Percentiles rank a stretch among this genome's conserved stretches.
Conservation (phyloP, 2,888 invertebrate species). For the Quadroppia sp. region DNA sequence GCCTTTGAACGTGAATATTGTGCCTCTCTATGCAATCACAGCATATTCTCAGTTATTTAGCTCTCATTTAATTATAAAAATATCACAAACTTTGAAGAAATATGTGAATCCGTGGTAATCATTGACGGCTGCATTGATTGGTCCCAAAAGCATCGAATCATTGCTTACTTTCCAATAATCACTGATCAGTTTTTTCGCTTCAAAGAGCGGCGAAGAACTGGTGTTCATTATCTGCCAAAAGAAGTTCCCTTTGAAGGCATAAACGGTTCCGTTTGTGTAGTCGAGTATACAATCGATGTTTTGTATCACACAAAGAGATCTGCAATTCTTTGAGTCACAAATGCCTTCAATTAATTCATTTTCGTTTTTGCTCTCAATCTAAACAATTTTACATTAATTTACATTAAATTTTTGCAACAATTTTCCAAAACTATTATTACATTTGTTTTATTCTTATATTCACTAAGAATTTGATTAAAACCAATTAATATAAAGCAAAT, state of each 20-base stretch:
- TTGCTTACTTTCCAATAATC: background rate
- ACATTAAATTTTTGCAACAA: too few species aligned
- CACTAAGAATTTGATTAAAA: too few species aligned
- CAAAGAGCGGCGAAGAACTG: background rate
- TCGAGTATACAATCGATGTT: background rate
- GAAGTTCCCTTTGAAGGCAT: slow-evolving; percentile 25
- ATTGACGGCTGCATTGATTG: background rate
- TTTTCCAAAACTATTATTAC: too few species aligned
- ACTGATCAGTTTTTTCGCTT: background rate
- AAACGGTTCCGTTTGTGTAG: slow-evolving; percentile 15
- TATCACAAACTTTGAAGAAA: slow-evolving; percentile 6
- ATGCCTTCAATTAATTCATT: background rate
- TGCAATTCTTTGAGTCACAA: slow-evolving; percentile 1
- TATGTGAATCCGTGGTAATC: slow-evolving; percentile 21
- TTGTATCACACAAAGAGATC: background rate
- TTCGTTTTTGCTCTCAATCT: too few species aligned
- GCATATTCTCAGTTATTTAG: background rate
- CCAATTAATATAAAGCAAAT: too few species aligned
- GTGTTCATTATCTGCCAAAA: slow-evolving; percentile 1
- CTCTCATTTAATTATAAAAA: background rate
- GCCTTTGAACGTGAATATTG: background rate
- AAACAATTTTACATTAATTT: too few species aligned
- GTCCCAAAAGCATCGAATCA: background rate
- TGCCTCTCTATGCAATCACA: background rate
- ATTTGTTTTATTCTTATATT: too few species aligned